Base-by-base conservation (phyloP, 2,113 vertebrate genomes). In the Psettodes erumei region DNA sequence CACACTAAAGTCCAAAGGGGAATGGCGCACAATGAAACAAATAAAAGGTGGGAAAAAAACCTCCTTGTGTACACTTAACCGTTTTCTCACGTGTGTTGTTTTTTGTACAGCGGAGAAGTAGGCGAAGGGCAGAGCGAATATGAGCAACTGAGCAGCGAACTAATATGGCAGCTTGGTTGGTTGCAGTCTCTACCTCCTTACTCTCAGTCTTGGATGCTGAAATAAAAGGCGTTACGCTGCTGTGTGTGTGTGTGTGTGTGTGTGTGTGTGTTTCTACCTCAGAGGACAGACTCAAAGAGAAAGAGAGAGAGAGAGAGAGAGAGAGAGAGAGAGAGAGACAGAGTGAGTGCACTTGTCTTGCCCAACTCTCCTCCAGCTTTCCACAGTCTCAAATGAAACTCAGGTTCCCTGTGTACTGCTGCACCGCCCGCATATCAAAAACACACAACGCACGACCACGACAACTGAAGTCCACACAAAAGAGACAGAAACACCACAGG, bases 1-100 rank as follows among this genome's bases (percentile, higher is more conserved):
- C 21, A 19, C 15, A 13, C 8, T n/a, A n/a, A 1, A 50, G 15
- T 50, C 40, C 25, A 73, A 84, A 67, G 82, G 81, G 53, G 21
- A 77, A 76, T 74, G 4, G 83, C 68, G 71, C 51, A 38, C 19
- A 68, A 15, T 35, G 32, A 50, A 67, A 59, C 77, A 73, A 84
- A 63, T 27, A 90, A 88, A 92, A 91, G 90, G 89, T 89, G 87
- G 90, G 88, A 79, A 78, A n/a, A n/a, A n/a, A 86, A 40, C 9
- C 15, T 40, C 38, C 11, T 40, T 0, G 12, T 53, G 18, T 84
- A 79, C 82, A 65, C 37, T 19, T 28, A 5, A 32, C 25, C 16
- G 0, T 61, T 77, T 66, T 55, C 19, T 33, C 11, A 18, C 62
- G 15, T 66, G 27, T 88, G 23, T 12, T 51, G 48, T 51, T 61